These are phyloP conservation scores for Epizoanthus illoricatus DNA, from an alignment of 92 coral and sea anemone species.

Conservation along the genomic window DNA sequence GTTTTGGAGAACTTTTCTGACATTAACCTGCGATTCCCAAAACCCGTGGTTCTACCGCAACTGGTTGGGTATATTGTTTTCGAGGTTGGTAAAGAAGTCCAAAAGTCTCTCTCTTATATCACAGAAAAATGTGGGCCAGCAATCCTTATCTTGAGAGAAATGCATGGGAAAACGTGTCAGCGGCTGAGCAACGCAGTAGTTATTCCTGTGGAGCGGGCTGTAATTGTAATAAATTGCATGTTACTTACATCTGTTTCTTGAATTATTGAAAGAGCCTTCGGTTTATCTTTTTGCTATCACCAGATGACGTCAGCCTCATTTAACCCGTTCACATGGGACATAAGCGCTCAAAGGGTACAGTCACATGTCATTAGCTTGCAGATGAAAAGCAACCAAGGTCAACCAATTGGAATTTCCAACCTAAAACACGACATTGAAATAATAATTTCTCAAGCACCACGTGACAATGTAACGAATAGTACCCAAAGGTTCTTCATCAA, in stretches of 20 bases:
- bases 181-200: too few relatives aligned
- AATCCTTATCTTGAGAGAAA: too few relatives aligned
- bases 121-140: too few relatives aligned
- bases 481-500: slow-evolving; percentile 54
- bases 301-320: slow-evolving; percentile 61
- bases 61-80: too few relatives aligned
- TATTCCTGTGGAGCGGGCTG: too few relatives aligned
- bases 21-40: too few relatives aligned
- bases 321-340: slow-evolving; percentile 82
- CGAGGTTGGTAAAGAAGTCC: too few relatives aligned
- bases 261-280: neutral
- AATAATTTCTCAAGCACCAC: slow-evolving; percentile 34
- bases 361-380: slow-evolving; percentile 60
- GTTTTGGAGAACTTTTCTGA: too few relatives aligned
- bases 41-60: too few relatives aligned
- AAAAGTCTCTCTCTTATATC: too few relatives aligned
- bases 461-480: neutral
- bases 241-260: neutral
- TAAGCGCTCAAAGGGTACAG: slow-evolving; percentile 45
- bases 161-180: too few relatives aligned
- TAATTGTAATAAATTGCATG: too few relatives aligned
- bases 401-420: slow-evolving; percentile 41
- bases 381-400: slow-evolving; percentile 54
- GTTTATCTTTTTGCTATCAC: neutral
- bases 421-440: slow-evolving; percentile 61